A percentile compares a stretch with the other conserved stretches of the same genome.
Evolutionary conservation across 2,888 invertebrate genomes (phyloP).

Genomic region (Criorhina ranunculi): DNA sequence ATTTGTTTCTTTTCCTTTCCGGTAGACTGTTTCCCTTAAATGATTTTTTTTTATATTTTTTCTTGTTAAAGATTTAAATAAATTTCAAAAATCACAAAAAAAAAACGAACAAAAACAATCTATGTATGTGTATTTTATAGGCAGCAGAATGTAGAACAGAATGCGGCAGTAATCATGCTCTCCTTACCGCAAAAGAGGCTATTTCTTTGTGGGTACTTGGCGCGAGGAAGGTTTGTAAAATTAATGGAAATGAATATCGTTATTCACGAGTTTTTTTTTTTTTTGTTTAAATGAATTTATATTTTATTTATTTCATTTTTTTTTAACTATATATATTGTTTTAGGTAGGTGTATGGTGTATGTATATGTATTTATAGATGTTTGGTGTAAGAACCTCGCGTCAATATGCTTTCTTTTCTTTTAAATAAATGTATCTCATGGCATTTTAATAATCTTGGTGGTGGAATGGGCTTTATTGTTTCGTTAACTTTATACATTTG

Average conservation of each 20-base stretch:
- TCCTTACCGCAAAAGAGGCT: slow-evolving; percentile 97
- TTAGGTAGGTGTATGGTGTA: slow-evolving; percentile 35
- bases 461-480: slow-evolving; percentile 29
- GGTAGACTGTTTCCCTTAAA: slow-evolving; percentile 45
- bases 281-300: slow-evolving; percentile 18
- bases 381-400: slow-evolving; percentile 67
- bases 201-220: slow-evolving; percentile 97
- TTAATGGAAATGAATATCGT: slow-evolving; percentile 64
- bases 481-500: slow-evolving; percentile 17
- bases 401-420: slow-evolving; percentile 71
- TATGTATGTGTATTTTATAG: slow-evolving; percentile 82
- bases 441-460: slow-evolving; percentile 5
- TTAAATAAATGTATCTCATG: slow-evolving; percentile 12
- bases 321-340: slow-evolving; percentile 12
- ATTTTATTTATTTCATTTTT: slow-evolving; percentile 20
- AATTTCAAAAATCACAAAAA: slow-evolving; percentile 58
- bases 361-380: slow-evolving; percentile 37
- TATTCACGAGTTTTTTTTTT: slow-evolving; percentile 14
- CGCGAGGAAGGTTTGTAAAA: slow-evolving; percentile 92
- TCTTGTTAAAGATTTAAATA: slow-evolving; percentile 35
- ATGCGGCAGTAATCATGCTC: slow-evolving; percentile 89
- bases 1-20: slow-evolving; percentile 55
- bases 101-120: too few relatives aligned
- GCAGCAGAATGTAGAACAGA: slow-evolving; percentile 85
- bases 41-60: slow-evolving; percentile 23